A percentile compares a stretch with the other conserved stretches of the same genome.
These are phyloP conservation scores for Chelonoidis abingdonii DNA, from an alignment of 2,113 vertebrate species.

Conservation along the genomic window DNA sequence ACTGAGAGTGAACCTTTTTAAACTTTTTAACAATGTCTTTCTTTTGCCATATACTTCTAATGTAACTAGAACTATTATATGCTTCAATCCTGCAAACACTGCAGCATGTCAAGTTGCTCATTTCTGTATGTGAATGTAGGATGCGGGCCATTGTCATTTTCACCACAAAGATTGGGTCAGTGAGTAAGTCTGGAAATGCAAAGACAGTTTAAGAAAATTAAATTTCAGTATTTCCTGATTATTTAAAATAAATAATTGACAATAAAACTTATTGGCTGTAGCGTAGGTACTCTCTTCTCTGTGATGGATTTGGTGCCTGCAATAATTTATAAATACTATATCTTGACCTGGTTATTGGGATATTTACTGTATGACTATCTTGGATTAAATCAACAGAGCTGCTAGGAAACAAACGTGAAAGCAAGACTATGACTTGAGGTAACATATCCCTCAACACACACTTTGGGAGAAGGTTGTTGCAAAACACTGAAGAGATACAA, in stretches of 20 bases:
- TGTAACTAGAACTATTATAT: background rate
- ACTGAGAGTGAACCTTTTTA: background rate
- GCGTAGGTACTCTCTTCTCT: background rate
- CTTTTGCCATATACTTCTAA: background rate
- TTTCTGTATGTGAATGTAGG: background rate
- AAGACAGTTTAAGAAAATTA: background rate
- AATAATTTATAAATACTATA: background rate
- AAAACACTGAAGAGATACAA: background rate
- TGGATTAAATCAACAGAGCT: background rate
- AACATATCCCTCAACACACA: background rate
- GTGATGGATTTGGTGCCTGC: background rate
- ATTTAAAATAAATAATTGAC: background rate
- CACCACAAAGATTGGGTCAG: background rate
- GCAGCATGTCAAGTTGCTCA: background rate
- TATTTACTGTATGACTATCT: background rate
- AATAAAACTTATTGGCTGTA: background rate
- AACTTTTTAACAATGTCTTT: background rate
- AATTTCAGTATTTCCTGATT: background rate
- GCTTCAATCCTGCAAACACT: background rate
- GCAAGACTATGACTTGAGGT: background rate
- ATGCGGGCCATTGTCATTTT: background rate
- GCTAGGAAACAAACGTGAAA: background rate
- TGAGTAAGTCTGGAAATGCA: background rate
- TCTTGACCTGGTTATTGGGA: background rate
- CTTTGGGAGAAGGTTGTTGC: background rate